A percentile compares a stretch with the other conserved stretches of the same genome.
Conservation (phyloP, 2,113 vertebrate genomes). For the Pogonocichla stellata region DNA sequence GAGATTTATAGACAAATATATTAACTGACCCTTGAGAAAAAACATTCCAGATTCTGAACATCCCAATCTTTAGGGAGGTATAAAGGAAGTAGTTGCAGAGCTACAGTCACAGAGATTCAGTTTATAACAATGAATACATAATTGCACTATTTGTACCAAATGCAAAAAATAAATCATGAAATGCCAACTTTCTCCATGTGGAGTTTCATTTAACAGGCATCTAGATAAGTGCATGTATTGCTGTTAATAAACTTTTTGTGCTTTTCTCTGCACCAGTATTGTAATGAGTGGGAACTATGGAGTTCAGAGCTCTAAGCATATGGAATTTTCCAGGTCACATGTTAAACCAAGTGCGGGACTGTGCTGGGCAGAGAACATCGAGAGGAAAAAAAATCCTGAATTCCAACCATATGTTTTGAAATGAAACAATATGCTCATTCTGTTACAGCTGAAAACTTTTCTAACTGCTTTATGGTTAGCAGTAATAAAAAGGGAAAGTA, state of each 20-base stretch:
- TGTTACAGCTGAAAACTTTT: constrained; percentile 21
- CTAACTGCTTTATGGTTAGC: neutral
- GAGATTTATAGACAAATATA: neutral
- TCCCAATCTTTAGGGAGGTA: neutral
- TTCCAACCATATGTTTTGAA: constrained; percentile 60
- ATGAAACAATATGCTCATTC: constrained; percentile 51
- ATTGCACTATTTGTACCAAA: neutral
- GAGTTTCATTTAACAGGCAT: neutral
- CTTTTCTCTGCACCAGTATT: neutral
- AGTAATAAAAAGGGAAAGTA: constrained; percentile 27
- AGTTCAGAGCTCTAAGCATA: neutral
- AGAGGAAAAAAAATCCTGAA: neutral
- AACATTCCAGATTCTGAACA: neutral
- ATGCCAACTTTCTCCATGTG: neutral
- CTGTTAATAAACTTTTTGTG: neutral
- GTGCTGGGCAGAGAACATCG: neutral
- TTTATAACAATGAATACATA: neutral
- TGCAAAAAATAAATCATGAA: neutral
- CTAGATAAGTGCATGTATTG: neutral
- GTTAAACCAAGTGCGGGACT: constrained; percentile 21
- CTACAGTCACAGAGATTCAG: neutral
- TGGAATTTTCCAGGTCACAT: constrained; percentile 62
- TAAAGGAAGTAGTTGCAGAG: neutral
- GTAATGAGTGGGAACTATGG: neutral
- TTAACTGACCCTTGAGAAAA: neutral